Base-by-base conservation (phyloP, 2,888 invertebrate species). In the Gymnosoma rotundatum region DNA sequence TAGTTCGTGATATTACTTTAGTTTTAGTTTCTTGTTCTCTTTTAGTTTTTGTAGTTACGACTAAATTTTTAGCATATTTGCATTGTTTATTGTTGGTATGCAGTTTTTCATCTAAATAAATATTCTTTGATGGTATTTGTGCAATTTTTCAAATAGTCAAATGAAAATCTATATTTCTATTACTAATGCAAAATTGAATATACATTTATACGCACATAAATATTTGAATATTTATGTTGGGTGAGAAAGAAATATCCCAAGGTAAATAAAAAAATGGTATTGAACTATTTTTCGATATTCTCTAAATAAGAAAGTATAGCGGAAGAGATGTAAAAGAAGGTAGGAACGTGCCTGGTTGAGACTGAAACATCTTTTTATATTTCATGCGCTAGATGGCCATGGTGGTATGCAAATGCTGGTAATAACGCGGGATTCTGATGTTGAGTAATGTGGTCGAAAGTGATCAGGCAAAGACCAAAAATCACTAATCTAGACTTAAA, bases 101-200 rank as follows among this genome's bases (percentile, higher is more conserved):
- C 38, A 36, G 16, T 50, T 50, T 38, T 56, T 32, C n/a, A 52
- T 32, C 48, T 36, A 78, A 64, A 50, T 25, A 52, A 60, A 67
- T 60, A 42, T 60, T 66, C 42, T 74, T 42, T 45, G 20, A 6
- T 73, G 20, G 54, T 60, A 60, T 60, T 60, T 66, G 64, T 66
- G 50, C 66, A 73, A 79, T 66, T 66, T 58, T 79, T 66, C 18
- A 45, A 73, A 73, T 21, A 21, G 36, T 52, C 9, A 32, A 60
- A 64, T 72, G 61, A 21, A 58, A 64, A 76, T 61, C 67, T 38
- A 18, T 64, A 58, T 45, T 50, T 61, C 63, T n/a, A 58, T 66
- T 72, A 12, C 16, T 16, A 18, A 58, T 48, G 38, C 48, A 48
- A 45, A 66, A 20, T 18, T 21, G n/a, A 18, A 14, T 18, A 16